A percentile compares a stretch with the other conserved stretches of the same genome.
Conservation (phyloP, 2,888 invertebrate species). For the Trilocha varians region DNA sequence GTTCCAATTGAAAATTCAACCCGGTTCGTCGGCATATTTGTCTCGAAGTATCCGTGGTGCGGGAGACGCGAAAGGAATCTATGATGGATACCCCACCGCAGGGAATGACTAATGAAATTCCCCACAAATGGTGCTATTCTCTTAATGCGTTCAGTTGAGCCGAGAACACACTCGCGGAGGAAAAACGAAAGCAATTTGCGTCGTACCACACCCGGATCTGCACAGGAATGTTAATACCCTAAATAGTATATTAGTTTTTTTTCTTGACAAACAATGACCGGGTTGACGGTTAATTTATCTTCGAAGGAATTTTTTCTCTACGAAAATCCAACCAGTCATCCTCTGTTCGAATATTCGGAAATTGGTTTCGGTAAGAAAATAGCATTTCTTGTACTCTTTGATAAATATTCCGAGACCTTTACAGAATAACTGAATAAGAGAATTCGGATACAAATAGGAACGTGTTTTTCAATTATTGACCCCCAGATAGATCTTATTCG, state of each 20-base stretch:
- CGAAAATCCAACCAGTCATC: background rate
- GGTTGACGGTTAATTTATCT: background rate
- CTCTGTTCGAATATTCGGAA: background rate
- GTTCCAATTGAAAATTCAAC: slow-evolving; percentile 37
- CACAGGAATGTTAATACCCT: background rate
- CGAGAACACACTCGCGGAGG: slow-evolving; percentile 21
- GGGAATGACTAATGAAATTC: slow-evolving; percentile 52
- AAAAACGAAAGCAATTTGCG: slow-evolving; percentile 22
- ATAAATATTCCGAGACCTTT: background rate
- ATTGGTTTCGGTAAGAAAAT: background rate
- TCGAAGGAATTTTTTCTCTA: background rate
- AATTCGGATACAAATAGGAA: background rate
- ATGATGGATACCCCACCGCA: slow-evolving; percentile 37
- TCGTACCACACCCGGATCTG: slow-evolving; percentile 9
- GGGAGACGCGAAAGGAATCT: slow-evolving; percentile 36
- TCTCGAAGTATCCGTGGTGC: slow-evolving; percentile 32
- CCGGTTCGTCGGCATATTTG: slow-evolving; percentile 32
- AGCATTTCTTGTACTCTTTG: background rate
- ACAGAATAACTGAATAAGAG: background rate
- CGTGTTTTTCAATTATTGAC: no score
- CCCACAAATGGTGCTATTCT: slow-evolving; percentile 39
- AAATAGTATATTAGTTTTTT: background rate
- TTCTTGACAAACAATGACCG: background rate
- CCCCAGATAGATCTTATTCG: no score
- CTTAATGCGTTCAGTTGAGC: slow-evolving; percentile 36